These are phyloP conservation scores for Rissa tridactyla DNA, from an alignment of 2,113 vertebrate species.

Conservation along the genomic window DNA sequence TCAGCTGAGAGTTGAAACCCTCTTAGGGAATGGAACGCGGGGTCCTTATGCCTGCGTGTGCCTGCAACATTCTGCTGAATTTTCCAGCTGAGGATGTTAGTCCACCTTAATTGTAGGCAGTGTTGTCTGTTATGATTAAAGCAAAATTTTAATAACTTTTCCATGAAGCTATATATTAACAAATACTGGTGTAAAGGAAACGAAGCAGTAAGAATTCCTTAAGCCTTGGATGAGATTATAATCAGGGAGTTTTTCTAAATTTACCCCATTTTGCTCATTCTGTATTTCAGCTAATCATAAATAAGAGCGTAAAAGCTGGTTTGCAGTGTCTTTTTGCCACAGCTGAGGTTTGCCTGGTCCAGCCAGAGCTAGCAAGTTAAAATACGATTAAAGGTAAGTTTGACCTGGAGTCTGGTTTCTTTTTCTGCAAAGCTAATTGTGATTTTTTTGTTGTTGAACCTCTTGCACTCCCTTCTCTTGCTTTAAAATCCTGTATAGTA, in stretches of 20 bases:
- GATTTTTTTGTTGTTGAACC: background rate
- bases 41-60: background rate
- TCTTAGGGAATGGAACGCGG: background rate
- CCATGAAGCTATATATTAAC: background rate
- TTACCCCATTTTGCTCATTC: background rate
- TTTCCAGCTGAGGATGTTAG: fast-evolving
- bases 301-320: background rate
- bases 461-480: background rate
- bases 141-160: background rate
- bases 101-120: background rate
- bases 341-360: background rate
- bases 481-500: slow-evolving; percentile 25
- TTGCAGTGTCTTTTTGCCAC: background rate
- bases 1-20: background rate
- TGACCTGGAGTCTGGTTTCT: background rate
- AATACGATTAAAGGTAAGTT: background rate
- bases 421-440: background rate
- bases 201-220: slow-evolving; percentile 2
- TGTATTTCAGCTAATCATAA: background rate
- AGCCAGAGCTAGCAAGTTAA: background rate
- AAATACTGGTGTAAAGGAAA: slow-evolving; percentile 32
- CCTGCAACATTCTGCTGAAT: background rate
- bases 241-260: slow-evolving; percentile 8
- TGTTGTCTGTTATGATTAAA: background rate
- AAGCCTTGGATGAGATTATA: background rate